Conservation (phyloP, 2,888 invertebrate genomes). For the Tipula confusa region DNA sequence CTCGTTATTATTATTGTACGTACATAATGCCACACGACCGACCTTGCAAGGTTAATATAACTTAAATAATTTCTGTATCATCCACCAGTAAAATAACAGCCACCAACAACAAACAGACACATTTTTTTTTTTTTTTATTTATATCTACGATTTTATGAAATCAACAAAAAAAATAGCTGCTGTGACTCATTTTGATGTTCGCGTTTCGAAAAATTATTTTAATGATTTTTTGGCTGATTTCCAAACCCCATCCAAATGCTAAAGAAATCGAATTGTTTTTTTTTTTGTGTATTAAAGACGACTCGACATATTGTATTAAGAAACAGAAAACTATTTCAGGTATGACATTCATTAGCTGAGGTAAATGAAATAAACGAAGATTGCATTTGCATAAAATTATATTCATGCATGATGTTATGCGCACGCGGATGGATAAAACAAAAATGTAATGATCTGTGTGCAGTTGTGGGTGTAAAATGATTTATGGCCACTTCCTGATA, state of each 20-base stretch:
- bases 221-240: constrained; percentile 6
- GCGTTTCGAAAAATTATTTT: not conserved
- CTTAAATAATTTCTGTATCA: constrained; percentile 16
- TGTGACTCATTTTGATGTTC: not conserved
- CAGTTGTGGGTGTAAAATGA: not conserved
- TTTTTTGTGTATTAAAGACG: no score
- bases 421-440: not conserved
- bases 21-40: not conserved
- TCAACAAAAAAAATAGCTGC: not conserved
- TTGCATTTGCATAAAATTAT: not conserved
- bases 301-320: not conserved
- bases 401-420: not conserved
- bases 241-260: not conserved
- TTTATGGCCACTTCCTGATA: not conserved
- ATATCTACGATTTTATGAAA: not conserved
- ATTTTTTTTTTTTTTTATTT: no score
- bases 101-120: constrained; percentile 9
- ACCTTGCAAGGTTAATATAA: constrained; percentile 25
- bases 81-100: not conserved
- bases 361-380: not conserved
- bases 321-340: not conserved
- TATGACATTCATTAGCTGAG: not conserved
- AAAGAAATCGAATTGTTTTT: not conserved
- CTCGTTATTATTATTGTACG: not conserved
- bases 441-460: not conserved